Conservation (phyloP, 1,140 invertebrate species). For the Papilio polytes region DNA sequence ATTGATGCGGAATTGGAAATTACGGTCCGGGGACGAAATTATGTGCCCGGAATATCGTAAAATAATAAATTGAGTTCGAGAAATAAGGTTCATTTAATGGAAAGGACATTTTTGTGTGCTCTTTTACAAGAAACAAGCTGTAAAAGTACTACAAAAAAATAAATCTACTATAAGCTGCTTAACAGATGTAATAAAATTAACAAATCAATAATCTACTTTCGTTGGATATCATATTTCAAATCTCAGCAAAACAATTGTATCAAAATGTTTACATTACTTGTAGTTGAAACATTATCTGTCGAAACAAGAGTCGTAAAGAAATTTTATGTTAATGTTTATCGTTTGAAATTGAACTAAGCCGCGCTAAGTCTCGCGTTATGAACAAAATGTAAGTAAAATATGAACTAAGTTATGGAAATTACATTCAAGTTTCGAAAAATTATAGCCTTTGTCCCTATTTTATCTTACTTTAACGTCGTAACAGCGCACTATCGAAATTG, state of each 20-base stretch:
- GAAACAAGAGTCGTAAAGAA: constrained; percentile 15
- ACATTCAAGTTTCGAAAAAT: constrained; percentile 68
- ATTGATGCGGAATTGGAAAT: constrained; percentile 78
- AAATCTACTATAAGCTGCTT: too few species aligned
- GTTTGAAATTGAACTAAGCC: constrained; percentile 15
- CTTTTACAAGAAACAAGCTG: neutral
- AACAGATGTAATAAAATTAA: neutral
- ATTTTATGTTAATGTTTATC: constrained; percentile 33
- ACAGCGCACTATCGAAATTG: constrained; percentile 77
- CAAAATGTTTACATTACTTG: neutral
- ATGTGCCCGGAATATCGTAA: constrained; percentile 49
- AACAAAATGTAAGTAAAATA: constrained; percentile 61
- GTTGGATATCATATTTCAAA: neutral
- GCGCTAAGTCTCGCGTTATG: constrained; percentile 38
- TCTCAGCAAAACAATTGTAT: neutral
- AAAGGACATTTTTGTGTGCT: constrained; percentile 12
- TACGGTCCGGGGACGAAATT: constrained; percentile 53
- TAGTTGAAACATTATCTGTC: constrained; percentile 18
- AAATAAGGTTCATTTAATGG: constrained; percentile 29
- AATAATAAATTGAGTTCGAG: constrained; percentile 37
- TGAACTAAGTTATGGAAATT: constrained; percentile 72
- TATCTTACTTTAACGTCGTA: constrained; percentile 67
- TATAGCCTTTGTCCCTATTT: constrained; percentile 68
- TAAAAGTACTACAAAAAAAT: neutral
- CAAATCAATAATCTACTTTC: neutral